Evolutionary conservation across 2,113 vertebrate species (phyloP).

Genomic region (Sminthopsis crassicaudata): DNA sequence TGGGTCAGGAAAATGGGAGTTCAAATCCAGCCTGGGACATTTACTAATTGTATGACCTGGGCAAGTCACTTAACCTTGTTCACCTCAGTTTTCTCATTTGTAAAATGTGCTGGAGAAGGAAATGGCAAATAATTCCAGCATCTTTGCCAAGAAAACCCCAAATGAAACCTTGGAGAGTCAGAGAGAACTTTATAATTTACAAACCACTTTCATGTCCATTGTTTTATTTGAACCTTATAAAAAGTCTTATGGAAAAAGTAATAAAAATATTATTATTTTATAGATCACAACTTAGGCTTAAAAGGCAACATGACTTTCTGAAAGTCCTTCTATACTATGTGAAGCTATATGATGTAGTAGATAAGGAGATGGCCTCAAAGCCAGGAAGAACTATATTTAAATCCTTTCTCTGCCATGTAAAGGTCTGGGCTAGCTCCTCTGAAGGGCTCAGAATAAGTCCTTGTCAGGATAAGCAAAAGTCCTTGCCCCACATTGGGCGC

Average conservation of each 20-base stretch:
- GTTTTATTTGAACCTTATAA: not conserved
- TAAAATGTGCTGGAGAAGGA: not conserved
- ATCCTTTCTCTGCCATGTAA: not conserved
- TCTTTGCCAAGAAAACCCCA: not conserved
- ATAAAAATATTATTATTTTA: not conserved
- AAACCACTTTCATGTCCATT: not conserved
- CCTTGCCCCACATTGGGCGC: no score
- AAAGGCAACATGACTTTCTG: not conserved
- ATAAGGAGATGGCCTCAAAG: not conserved
- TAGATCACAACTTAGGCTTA: not conserved
- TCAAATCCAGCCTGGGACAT: no score
- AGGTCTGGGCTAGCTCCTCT: no score
- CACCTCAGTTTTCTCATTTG: not conserved
- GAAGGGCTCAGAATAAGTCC: no score
- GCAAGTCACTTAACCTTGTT: not conserved
- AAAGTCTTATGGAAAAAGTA: not conserved
- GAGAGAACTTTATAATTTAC: not conserved
- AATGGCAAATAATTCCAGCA: not conserved
- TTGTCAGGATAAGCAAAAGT: no score
- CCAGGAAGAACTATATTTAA: not conserved
- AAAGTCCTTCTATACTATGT: not conserved
- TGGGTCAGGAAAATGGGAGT: no score
- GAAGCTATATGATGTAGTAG: not conserved
- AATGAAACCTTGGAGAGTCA: not conserved
- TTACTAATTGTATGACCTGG: no score